Evolutionary conservation across 2,888 invertebrate genomes (phyloP), one percentile per base, ranked within the genome.

Genomic region (Troides helena): DNA sequence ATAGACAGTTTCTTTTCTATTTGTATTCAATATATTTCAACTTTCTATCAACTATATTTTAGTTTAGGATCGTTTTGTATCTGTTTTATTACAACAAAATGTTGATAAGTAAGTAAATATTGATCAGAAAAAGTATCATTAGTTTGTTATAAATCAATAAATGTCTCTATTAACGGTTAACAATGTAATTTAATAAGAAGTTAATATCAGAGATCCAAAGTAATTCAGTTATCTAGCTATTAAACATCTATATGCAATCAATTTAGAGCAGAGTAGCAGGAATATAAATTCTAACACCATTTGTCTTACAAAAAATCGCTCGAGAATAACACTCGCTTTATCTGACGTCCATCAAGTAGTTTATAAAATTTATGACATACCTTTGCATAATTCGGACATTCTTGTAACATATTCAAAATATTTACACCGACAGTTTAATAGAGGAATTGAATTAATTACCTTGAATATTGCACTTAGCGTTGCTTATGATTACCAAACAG

Each of bases 361-460:
- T 64, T 10, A 60, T 30, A 56, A 50, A 23, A 64, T 68, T 68
- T 68, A 68, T 60, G 43, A 59, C 43, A 65, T 21, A 56, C 14
- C 43, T 64, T 36, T 65, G 65, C 62, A 69, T 69, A 69, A 66
- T 69, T 62, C 62, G 43, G 6, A 65, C 43, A 62, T 62, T 62
- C 36, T 62, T 43, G 18, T 21, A 50, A 59, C 1, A 60, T 36
- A 50, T 50, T 36, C 50, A 36, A 59, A 68, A 53, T 21, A 50
- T 43, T 68, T 43, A 68, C 59, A 39, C 8, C n/a, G 50, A 59
- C 23, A 30, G 36, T 21, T 25, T 39, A 57, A 65, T 65, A 59
- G 39, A 59, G 12, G 57, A 39, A 63, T 21, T 23, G 59, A 63
- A 64, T 60, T 59, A 64, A 68, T 68, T 21, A 60, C 17, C 30